Conservation (phyloP, 2,797 vertebrate species). For the Arnoldichthys spilopterus region DNA sequence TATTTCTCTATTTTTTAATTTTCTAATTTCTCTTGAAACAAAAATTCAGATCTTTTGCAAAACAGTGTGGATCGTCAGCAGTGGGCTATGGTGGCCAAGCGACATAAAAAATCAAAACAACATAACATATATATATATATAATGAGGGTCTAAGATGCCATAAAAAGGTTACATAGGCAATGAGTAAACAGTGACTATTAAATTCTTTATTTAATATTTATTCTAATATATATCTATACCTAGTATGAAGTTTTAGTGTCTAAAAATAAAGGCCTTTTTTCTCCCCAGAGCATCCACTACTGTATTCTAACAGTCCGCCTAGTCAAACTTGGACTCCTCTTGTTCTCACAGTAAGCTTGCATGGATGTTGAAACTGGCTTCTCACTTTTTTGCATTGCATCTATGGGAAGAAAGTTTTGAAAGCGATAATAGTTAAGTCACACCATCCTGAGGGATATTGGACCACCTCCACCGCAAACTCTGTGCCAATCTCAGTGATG, state of each 20-base stretch:
- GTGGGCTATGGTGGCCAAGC: not conserved
- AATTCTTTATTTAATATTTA: too few species aligned
- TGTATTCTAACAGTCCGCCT: not conserved
- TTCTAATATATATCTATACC: too few species aligned
- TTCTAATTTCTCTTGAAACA: too few species aligned
- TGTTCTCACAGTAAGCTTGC: constrained; percentile 18
- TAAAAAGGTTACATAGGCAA: too few species aligned
- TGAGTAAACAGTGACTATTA: too few species aligned
- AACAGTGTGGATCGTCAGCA: not conserved
- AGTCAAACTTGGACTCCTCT: not conserved
- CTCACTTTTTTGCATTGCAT: constrained; percentile 14
- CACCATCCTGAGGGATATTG: constrained; percentile 46
- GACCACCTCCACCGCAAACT: constrained; percentile 23
- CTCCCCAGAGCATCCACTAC: not conserved
- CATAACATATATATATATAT: too few species aligned
- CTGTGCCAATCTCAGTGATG: constrained; percentile 14
- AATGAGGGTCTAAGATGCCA: too few species aligned
- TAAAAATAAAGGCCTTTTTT: constrained; percentile 5
- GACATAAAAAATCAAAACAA: too few species aligned
- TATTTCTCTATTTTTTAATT: too few species aligned
- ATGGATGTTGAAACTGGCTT: constrained; percentile 30
- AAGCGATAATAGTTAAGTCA: constrained; percentile 44
- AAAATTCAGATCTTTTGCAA: too few species aligned
- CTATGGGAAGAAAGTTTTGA: constrained; percentile 53
- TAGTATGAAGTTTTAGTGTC: not conserved